These are phyloP conservation scores for Papilio dardanus DNA, from an alignment of 1,140 invertebrate genomes.

Conservation along the genomic window DNA sequence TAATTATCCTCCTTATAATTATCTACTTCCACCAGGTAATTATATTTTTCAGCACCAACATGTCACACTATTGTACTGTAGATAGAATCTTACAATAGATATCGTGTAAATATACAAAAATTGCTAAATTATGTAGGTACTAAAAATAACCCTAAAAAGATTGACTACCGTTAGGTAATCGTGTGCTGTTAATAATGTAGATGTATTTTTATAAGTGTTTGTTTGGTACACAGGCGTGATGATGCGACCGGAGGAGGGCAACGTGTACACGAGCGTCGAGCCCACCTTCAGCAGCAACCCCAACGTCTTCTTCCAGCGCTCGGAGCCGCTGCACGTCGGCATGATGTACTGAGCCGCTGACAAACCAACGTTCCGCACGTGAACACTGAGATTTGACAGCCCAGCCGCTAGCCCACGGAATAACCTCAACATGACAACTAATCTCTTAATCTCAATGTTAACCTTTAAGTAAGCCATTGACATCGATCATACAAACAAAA, in stretches of 20 bases:
- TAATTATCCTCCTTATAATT: conserved; percentile 78
- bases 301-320: conserved; percentile 92
- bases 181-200: not conserved
- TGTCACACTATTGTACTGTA: conserved; percentile 36
- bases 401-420: conserved; percentile 48
- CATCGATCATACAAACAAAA: conserved; percentile 1
- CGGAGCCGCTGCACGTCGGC: conserved; percentile 88
- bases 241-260: conserved; percentile 89
- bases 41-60: conserved; percentile 31
- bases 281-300: conserved; percentile 92
- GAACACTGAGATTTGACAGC: conserved; percentile 79
- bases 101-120: not conserved
- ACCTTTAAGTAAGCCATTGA: not conserved
- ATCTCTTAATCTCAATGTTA: not conserved
- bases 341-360: conserved; percentile 89
- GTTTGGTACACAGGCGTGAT: conserved; percentile 84
- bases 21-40: conserved; percentile 79
- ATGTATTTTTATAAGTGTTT: conserved; percentile 14
- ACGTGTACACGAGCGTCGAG: conserved; percentile 91
- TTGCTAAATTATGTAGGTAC: not conserved
- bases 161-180: not conserved
- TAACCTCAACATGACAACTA: not conserved
- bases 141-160: too few relatives aligned
- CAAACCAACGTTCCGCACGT: conserved; percentile 74
- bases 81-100: not conserved